A percentile compares a stretch with the other conserved stretches of the same genome.
phyloP scores from a whole-genome alignment of 1,140 invertebrate species.

The Drosophila quadrilineata region DNA sequence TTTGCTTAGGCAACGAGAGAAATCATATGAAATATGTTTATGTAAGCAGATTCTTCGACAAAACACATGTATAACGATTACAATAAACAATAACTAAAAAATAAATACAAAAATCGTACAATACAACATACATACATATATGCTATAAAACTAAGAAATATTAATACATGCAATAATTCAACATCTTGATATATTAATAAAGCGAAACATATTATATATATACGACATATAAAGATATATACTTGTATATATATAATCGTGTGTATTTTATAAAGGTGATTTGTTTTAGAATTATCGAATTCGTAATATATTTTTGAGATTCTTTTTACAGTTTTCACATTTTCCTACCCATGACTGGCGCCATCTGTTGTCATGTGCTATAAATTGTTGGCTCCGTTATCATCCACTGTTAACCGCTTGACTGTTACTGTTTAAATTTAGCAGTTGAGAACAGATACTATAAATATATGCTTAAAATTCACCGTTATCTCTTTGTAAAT shows the following conservation, averaged over 20 bases:
- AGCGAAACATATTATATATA: conserved; percentile 18
- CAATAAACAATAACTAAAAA: conserved; percentile 17
- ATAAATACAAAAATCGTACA: background rate
- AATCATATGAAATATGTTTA: conserved; percentile 26
- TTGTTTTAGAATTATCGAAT: no score
- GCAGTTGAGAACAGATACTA: no score
- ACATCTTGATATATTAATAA: conserved; percentile 29
- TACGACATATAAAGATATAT: conserved; percentile 6
- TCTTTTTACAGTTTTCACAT: no score
- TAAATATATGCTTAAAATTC: no score
- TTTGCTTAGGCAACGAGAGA: conserved; percentile 32
- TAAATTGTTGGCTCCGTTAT: no score
- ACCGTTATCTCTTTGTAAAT: no score
- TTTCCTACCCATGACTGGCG: no score
- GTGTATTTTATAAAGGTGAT: conserved; percentile 12
- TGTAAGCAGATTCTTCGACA: conserved; percentile 8
- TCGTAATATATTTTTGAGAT: no score
- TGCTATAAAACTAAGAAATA: background rate
- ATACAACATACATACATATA: conserved; percentile 2
- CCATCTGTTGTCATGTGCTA: no score
- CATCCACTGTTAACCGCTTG: no score
- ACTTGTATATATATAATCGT: background rate
- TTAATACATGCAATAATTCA: conserved; percentile 3
- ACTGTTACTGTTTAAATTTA: no score
- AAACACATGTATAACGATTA: conserved; percentile 41